Percentiles rank a stretch among this genome's conserved stretches.
These are phyloP conservation scores for Arenaria interpres DNA, from an alignment of 2,113 vertebrate genomes.

Conservation along the genomic window DNA sequence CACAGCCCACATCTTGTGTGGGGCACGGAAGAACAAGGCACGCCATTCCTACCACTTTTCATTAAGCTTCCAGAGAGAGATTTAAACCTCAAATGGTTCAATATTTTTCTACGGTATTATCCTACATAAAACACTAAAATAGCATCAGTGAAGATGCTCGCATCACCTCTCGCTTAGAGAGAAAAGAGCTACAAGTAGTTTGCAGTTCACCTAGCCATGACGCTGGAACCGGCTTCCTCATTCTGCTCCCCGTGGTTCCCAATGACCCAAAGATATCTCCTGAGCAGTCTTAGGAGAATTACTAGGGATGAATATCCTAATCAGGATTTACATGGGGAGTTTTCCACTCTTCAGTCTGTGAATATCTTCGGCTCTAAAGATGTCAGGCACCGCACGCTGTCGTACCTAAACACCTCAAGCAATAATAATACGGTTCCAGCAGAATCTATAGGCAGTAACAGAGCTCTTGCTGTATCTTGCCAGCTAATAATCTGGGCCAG, in stretches of 20 bases:
- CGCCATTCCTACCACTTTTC: not conserved
- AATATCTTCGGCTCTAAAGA: not conserved
- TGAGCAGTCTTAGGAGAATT: not conserved
- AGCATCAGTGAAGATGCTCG: not conserved
- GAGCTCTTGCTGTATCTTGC: not conserved
- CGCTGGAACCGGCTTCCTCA: not conserved
- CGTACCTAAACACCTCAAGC: not conserved
- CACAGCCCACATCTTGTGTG: not conserved
- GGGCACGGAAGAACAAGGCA: not conserved
- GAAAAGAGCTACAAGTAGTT: not conserved
- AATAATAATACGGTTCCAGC: not conserved
- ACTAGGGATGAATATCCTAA: not conserved
- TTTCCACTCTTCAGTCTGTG: not conserved
- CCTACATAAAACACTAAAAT: not conserved
- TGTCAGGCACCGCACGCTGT: not conserved
- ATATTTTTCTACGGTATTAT: not conserved
- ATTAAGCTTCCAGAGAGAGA: not conserved
- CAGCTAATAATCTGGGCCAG: not conserved
- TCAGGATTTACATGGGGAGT: not conserved
- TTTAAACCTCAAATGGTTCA: not conserved
- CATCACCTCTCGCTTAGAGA: not conserved
- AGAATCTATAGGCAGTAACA: not conserved
- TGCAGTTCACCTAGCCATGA: not conserved
- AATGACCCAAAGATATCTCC: not conserved
- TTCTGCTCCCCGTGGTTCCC: not conserved